These are phyloP conservation scores for Lonchura striata DNA, from an alignment of 2,113 vertebrate genomes.

Conservation along the genomic window DNA sequence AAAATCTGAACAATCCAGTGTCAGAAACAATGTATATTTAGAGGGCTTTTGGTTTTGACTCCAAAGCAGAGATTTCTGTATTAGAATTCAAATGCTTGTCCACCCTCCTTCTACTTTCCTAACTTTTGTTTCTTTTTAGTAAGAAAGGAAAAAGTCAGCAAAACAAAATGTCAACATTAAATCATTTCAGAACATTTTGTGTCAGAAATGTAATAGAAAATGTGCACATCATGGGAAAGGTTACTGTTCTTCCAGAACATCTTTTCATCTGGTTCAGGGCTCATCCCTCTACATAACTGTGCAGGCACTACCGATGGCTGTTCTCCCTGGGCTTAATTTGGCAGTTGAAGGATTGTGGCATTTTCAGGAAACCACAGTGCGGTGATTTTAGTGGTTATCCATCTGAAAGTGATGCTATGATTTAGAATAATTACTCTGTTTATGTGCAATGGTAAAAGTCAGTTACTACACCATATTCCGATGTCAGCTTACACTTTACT, in stretches of 20 bases:
- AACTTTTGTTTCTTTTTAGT: slow-evolving; percentile 77
- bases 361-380: slow-evolving; percentile 80
- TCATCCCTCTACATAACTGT: slow-evolving; percentile 72
- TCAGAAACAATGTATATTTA: slow-evolving; percentile 16
- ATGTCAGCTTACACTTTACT: slow-evolving; percentile 43
- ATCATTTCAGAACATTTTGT: slow-evolving; percentile 85
- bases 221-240: slow-evolving; percentile 86
- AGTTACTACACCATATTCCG: slow-evolving; percentile 58
- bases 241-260: slow-evolving; percentile 85
- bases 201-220: slow-evolving; percentile 90
- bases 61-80: slow-evolving; percentile 47
- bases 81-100: slow-evolving; percentile 80
- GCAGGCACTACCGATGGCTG: slow-evolving; percentile 49
- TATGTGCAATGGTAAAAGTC: slow-evolving; percentile 71
- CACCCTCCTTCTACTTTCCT: slow-evolving; percentile 74
- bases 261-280: slow-evolving; percentile 72
- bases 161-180: slow-evolving; percentile 97
- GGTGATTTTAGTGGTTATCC: slow-evolving; percentile 78
- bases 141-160: slow-evolving; percentile 85
- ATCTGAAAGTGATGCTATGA: slow-evolving; percentile 69
- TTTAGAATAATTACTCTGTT: slow-evolving; percentile 73
- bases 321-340: slow-evolving; percentile 74
- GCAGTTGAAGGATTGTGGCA: slow-evolving; percentile 83
- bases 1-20: neutral
- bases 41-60: neutral